Evolutionary conservation across 2,888 invertebrate genomes (phyloP), one percentile per base, ranked within the genome.

Genomic region (Clistopyga incitator): DNA sequence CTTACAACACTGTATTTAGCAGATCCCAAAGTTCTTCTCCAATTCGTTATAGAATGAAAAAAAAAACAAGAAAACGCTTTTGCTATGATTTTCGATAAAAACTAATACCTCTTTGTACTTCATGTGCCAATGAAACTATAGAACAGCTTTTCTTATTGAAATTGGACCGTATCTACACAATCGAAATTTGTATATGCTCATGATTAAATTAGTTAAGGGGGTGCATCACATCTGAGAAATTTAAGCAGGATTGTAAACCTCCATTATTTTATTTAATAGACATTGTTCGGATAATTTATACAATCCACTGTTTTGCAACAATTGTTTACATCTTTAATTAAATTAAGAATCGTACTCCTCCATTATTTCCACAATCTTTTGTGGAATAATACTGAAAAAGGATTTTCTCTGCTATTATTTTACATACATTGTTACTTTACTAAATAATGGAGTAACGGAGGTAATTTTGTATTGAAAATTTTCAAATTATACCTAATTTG

Each of bases 101-200:
- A 8, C 52, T 42, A 64, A 64, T 45, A 59, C 38, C 74, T 72
- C 72, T 84, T 82, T 71, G 78, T 81, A 84, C 79, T 82, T 65
- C 68, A 77, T 74, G 82, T 85, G 85, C 82, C 82, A 82, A 85
- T 82, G 74, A 72, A 67, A 78, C 72, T 72, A 68, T 78, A 79
- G 70, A 79, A 50, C 72, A 80, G 77, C 83, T 84, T 84, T 84
- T 81, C 80, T 74, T 84, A 74, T 78, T 56, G 72, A 77, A 71
- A 81, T 59, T 29, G 42, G 61, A 65, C 61, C 54, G 34, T 74
- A 38, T 64, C 64, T 45, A 74, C 61, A 50, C 52, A 23, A 70
- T 77, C 68, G 77, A 84, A 80, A 74, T 84, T 80, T 80, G 83
- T 84, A 84, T 81, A 80, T 47, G 77, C 80, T 80, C 74, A 56